Evolutionary conservation across 2,113 vertebrate genomes (phyloP), one percentile per base, ranked within the genome.

Genomic region (Hiodon tergisus): DNA sequence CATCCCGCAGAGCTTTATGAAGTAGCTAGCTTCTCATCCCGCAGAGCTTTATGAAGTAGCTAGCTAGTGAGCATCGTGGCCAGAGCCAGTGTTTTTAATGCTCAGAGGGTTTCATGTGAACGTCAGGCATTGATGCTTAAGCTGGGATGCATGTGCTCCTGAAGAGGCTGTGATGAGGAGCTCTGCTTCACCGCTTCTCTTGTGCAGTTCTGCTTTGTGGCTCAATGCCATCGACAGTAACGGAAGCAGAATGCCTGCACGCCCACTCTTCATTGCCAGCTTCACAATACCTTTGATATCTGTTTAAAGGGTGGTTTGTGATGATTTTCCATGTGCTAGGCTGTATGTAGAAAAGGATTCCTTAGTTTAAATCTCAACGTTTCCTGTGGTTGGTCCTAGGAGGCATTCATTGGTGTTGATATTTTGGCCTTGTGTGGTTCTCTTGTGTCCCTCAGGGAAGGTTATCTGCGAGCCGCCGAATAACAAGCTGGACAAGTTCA

Each of bases 401-500:
- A 69, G 50, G 10, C 54, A 48, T 2, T 46, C 50, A 0, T 16
- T 73, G 52, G 4, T 70, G 14, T 6, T 65, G 51, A 13, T 16
- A 4, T 50, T 16, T 68, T 60, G 16, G 50, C 66, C 52, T 48
- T 17, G 67, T 73, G 0, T 60, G 11, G 47, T 11, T 58, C 60
- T 8, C 48, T 47, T 81, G 9, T 74, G n/a, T 46, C 53, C 68
- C 81, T 54, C 77, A 92, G 90, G 88, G 51, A 83, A 87, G 75
- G 87, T 91, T 63, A 74, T 85, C 69, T 92, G 89, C 73, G 93
- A 92, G 77, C 87, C 87, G 0, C 89, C 87, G 6, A 92, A 92
- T 83, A 91, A 89, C 82, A 91, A 90, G 70, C 80, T 93, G 77
- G 86, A 90, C 82, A 87, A 81, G 75, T 91, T 92, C 78, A 79